Percentiles rank a stretch among this genome's conserved stretches.
These are phyloP conservation scores for Anarrhichthys ocellatus DNA, from an alignment of 2,113 vertebrate species.

Conservation along the genomic window DNA sequence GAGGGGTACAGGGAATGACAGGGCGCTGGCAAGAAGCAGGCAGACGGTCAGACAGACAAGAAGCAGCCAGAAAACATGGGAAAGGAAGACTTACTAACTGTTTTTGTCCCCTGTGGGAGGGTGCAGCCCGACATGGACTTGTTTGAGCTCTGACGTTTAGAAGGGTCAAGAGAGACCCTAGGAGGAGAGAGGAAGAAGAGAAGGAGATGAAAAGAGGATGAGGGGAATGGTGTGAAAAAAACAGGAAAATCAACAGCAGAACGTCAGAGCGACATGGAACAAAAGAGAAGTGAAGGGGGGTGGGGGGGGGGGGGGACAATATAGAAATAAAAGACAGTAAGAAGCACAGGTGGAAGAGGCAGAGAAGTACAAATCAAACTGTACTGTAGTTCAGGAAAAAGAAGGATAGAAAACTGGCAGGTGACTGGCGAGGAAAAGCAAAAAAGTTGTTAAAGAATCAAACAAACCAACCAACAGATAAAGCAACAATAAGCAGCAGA, in stretches of 20 bases:
- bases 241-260: conserved; percentile 43
- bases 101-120: conserved; percentile 96
- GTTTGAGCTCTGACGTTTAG: conserved; percentile 97
- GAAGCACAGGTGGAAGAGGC: conserved; percentile 51
- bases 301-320: conserved; percentile 39
- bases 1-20: conserved; percentile 40
- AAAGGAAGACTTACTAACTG: conserved; percentile 92
- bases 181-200: conserved; percentile 76
- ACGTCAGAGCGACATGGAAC: conserved; percentile 57
- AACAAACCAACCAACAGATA: conserved; percentile 74
- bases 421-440: conserved; percentile 79
- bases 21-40: conserved; percentile 31
- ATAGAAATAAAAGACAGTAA: conserved; percentile 42
- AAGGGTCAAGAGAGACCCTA: conserved; percentile 98
- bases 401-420: conserved; percentile 62
- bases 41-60: conserved; percentile 13
- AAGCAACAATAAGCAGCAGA: conserved; percentile 77
- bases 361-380: conserved; percentile 54
- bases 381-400: conserved; percentile 46
- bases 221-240: conserved; percentile 59
- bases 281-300: conserved; percentile 29
- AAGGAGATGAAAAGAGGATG: conserved; percentile 63
- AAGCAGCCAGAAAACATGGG: conserved; percentile 81
- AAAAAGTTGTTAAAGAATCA: conserved; percentile 66
- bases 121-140: conserved; percentile 94